Evolutionary conservation across 2,888 invertebrate genomes (phyloP).

Genomic region (Automeris io): DNA sequence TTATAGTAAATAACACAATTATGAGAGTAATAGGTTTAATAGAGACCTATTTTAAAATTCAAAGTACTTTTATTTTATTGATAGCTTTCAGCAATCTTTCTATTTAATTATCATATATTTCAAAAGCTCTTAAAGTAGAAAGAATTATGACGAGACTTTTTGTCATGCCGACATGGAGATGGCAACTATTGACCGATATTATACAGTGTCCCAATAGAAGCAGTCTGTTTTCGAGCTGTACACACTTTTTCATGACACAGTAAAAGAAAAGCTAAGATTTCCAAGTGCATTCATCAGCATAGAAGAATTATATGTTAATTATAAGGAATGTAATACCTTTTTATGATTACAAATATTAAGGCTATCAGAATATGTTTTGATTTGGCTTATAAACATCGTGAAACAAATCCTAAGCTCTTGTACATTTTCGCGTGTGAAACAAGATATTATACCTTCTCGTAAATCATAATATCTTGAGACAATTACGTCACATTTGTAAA

Average conservation of each 20-base stretch:
- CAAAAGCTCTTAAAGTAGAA: too few species aligned
- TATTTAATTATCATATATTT: too few species aligned
- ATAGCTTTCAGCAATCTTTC: background rate
- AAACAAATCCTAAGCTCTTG: background rate
- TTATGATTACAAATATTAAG: background rate
- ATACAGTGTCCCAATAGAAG: too few species aligned
- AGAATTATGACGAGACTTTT: too few species aligned
- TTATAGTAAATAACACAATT: too few species aligned
- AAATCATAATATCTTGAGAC: background rate
- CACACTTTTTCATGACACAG: too few species aligned
- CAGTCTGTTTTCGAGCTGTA: too few species aligned
- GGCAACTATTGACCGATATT: too few species aligned
- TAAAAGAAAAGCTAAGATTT: too few species aligned
- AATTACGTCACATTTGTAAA: background rate
- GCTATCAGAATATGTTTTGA: background rate
- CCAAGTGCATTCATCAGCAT: too few species aligned
- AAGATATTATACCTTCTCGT: background rate
- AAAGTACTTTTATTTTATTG: background rate
- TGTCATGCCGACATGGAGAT: too few species aligned
- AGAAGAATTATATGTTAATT: background rate
- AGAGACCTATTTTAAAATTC: background rate
- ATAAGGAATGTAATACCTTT: background rate
- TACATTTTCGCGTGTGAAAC: background rate
- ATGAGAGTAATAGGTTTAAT: too few species aligned
- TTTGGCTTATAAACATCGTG: background rate